Percentiles rank a stretch among this genome's conserved stretches.
Evolutionary conservation across 2,113 vertebrate genomes (phyloP).

Genomic region (Trogon melanurus): DNA sequence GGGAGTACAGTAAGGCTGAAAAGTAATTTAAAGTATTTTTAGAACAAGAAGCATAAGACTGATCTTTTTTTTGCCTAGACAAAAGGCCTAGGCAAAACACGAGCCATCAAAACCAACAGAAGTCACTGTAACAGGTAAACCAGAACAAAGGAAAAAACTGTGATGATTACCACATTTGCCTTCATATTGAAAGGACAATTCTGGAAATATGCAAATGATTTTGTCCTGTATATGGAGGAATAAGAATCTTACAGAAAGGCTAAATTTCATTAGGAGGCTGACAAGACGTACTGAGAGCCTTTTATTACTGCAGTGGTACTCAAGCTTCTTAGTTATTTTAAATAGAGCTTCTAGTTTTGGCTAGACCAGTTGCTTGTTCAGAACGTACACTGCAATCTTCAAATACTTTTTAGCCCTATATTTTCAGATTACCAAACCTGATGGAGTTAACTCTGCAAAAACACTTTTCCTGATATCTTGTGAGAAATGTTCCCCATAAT

Average conservation of each 20-base stretch:
- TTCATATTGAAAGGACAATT: not conserved
- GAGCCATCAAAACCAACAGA: not conserved
- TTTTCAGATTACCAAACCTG: not conserved
- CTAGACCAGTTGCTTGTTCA: not conserved
- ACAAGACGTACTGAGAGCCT: not conserved
- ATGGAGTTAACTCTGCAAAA: not conserved
- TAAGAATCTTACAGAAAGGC: not conserved
- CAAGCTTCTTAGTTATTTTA: not conserved
- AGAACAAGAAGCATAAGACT: not conserved
- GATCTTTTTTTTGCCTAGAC: not conserved
- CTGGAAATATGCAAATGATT: not conserved
- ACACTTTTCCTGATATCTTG: not conserved
- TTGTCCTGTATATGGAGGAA: not conserved
- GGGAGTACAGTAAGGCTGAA: not conserved
- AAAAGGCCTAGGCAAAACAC: not conserved
- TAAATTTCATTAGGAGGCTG: not conserved
- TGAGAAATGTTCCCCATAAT: not conserved
- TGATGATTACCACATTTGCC: not conserved
- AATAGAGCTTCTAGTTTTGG: not conserved
- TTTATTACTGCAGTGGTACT: not conserved
- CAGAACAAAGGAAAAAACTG: not conserved
- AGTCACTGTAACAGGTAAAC: not conserved
- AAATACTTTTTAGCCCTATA: not conserved
- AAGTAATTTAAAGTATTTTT: not conserved
- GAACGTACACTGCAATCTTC: not conserved